Evolutionary conservation across 2,113 vertebrate genomes (phyloP), one percentile per base, ranked within the genome.

Genomic region (Trachemys scripta): DNA sequence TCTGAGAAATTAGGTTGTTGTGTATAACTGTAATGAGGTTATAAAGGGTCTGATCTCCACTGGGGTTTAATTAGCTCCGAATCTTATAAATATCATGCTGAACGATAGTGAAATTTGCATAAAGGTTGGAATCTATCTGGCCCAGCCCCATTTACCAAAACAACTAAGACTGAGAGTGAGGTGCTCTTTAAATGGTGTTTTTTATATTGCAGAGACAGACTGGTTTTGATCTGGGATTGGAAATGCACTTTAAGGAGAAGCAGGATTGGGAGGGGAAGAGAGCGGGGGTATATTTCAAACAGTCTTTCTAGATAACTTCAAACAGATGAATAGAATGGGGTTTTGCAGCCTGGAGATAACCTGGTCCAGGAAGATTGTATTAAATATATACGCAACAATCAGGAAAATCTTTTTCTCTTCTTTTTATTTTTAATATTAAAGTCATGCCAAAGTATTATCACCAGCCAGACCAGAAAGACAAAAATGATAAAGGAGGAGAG

Each of bases 51-150:
- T 97, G 97, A 97, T 98, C 96, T 97, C 97, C 97, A 89, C 96
- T 96, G 98, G 97, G 97, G 97, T 97, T 98, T 98, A 98, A 98
- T 98, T 98, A 98, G 97, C 97, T 97, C 96, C 96, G 97, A 97
- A 98, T 98, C 97, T 98, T 97, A 98, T 98, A 97, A 98, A 98
- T 98, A 98, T 97, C 97, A 97, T 97, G 97, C 97, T 98, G 98
- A 98, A 98, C 97, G 98, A 97, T 76, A 91, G 96, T 92, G 95
- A 96, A 88, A 97, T 97, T 98, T 98, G 98, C 97, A 97, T 97
- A 97, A 97, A 97, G 98, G 97, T 98, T 98, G 96, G 94, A 96
- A 94, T 89, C 54, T 50, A 96, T 92, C 92, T 92, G 97, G 95
- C 96, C 96, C 88, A 75, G 87, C 86, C 94, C 94, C 90, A 51